Evolutionary conservation across 2,113 vertebrate species (phyloP).

Genomic region (Pseudonaja textilis): DNA sequence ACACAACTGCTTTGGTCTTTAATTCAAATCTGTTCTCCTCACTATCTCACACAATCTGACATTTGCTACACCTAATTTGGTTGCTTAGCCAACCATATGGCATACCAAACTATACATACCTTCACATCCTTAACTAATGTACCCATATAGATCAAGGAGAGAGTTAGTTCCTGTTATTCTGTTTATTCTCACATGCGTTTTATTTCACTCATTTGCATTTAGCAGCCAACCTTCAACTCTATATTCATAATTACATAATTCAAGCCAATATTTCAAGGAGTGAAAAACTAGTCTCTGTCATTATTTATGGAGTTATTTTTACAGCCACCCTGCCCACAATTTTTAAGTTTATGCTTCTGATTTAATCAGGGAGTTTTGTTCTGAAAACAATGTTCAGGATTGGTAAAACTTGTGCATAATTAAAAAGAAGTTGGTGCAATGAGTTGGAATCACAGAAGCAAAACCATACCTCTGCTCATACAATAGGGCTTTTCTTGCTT

Average conservation of each 20-base stretch:
- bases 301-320: not conserved
- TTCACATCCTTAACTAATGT: not conserved
- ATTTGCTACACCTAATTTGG: not conserved
- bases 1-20: not conserved
- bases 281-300: not conserved
- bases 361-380: not conserved
- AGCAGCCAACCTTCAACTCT: not conserved
- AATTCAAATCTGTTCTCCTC: not conserved
- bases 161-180: not conserved
- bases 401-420: constrained; percentile 28
- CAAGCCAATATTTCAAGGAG: not conserved
- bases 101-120: not conserved
- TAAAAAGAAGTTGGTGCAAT: constrained; percentile 20
- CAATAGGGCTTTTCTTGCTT: not conserved
- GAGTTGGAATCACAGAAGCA: not conserved
- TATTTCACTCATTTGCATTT: not conserved
- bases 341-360: not conserved
- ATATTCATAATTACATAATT: not conserved
- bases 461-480: not conserved
- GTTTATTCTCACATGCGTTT: not conserved
- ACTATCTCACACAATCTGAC: not conserved
- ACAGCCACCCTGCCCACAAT: not conserved
- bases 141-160: not conserved
- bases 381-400: not conserved
- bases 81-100: not conserved